Conservation (phyloP, 2,113 vertebrate genomes). For the Corythornis cristatus region DNA sequence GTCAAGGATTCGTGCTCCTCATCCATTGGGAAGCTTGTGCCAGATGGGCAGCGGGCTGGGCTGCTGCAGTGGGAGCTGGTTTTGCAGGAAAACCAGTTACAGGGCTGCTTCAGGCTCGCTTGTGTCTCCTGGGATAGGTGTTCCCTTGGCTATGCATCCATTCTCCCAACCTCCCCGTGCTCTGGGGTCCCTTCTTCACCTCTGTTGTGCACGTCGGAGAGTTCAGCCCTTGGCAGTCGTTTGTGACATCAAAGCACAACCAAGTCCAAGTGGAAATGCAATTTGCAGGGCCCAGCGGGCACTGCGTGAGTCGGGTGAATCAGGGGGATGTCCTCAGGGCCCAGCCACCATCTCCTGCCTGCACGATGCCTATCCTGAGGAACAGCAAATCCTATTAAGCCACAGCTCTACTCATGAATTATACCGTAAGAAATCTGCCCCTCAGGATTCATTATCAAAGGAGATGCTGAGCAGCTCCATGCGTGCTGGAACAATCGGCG, state of each 20-base stretch:
- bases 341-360: not conserved
- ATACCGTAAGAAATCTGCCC: conserved; percentile 17
- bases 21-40: not conserved
- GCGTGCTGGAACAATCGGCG: rapidly evolving
- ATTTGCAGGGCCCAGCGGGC: not conserved
- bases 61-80: not conserved
- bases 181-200: not conserved
- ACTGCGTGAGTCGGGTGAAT: not conserved
- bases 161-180: not conserved
- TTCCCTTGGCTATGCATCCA: not conserved
- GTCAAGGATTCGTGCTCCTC: not conserved
- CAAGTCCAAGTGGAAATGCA: not conserved
- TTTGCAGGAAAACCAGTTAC: not conserved
- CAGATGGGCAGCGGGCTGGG: not conserved
- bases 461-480: conserved; percentile 20
- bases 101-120: not conserved
- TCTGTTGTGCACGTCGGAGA: not conserved
- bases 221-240: not conserved
- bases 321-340: not conserved
- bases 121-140: not conserved
- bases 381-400: conserved; percentile 51
- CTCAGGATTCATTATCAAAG: conserved; percentile 54
- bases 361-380: not conserved
- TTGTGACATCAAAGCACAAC: not conserved
- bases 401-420: conserved; percentile 30